Percentiles rank a stretch among this genome's conserved stretches.
Evolutionary conservation across 1,140 invertebrate species (phyloP).

Genomic region (Olivierus martensii): DNA sequence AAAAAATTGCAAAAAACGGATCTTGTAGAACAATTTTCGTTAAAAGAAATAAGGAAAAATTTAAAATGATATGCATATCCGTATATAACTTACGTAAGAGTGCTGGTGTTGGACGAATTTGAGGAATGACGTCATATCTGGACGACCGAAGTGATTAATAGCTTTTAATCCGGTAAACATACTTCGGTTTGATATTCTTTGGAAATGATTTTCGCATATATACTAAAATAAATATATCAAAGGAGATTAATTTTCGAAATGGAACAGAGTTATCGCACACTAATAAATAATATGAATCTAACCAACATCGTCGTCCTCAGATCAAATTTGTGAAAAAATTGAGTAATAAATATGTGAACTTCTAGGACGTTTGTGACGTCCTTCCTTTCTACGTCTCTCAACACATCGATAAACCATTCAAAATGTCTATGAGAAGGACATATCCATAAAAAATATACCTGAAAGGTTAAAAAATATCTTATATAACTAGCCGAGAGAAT

Average conservation of each 20-base stretch:
- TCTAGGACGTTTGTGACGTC: slow-evolving; percentile 94
- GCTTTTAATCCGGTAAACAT: slow-evolving; percentile 15
- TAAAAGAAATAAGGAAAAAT: no score
- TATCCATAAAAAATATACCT: slow-evolving; percentile 99
- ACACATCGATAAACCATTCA: slow-evolving; percentile 98
- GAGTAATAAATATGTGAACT: slow-evolving; percentile 99
- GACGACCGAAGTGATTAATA: slow-evolving; percentile 37
- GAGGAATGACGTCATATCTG: slow-evolving; percentile 93
- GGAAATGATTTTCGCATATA: slow-evolving; percentile 99
- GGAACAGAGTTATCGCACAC: background rate
- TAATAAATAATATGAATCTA: no score
- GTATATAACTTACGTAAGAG: slow-evolving; percentile 87
- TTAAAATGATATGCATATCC: background rate
- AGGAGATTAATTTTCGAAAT: background rate
- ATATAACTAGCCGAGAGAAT: no score
- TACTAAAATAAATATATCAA: slow-evolving; percentile 54
- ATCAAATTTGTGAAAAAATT: slow-evolving; percentile 99
- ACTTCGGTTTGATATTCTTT: slow-evolving; percentile 71
- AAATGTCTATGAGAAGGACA: slow-evolving; percentile 98
- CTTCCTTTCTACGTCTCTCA: slow-evolving; percentile 89
- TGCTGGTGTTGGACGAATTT: slow-evolving; percentile 96
- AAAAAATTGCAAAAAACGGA: no score
- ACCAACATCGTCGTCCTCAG: slow-evolving; percentile 97
- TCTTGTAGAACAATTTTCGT: no score
- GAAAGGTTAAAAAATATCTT: slow-evolving; percentile 13